phyloP scores from a whole-genome alignment of 2,797 vertebrate species.

The Gallinago solitaria region DNA sequence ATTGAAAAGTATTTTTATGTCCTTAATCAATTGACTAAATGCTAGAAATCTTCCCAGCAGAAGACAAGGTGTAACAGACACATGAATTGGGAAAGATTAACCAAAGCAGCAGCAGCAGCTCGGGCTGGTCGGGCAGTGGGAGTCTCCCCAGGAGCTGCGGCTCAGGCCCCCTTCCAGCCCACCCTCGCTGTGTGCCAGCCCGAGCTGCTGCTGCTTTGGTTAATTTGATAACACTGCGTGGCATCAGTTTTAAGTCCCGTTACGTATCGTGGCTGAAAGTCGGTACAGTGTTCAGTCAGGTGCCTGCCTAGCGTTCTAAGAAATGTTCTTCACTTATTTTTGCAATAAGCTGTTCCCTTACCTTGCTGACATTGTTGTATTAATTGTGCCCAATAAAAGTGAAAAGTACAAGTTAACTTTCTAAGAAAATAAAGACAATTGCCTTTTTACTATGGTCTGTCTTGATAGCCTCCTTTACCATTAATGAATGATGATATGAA shows the following conservation, averaged over 20 bases:
- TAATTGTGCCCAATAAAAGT: neutral
- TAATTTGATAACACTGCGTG: rapidly evolving
- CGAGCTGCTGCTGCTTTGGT: neutral
- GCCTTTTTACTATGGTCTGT: neutral
- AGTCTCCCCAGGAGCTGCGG: no score
- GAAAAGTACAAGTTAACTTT: neutral
- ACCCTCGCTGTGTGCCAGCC: neutral
- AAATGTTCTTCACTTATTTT: neutral
- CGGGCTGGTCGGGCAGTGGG: no score
- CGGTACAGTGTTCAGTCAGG: neutral
- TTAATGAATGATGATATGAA: neutral
- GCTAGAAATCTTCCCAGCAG: neutral
- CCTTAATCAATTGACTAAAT: neutral
- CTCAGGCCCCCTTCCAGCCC: no score
- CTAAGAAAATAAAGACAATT: neutral
- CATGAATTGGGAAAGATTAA: no score
- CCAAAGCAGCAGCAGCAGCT: no score
- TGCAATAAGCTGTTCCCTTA: neutral
- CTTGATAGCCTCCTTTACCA: neutral
- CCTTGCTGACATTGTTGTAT: neutral
- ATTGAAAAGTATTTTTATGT: neutral
- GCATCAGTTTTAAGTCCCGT: neutral
- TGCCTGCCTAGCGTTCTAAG: neutral
- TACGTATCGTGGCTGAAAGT: neutral
- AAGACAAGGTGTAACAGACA: neutral